Base-by-base conservation (phyloP, 92 coral and sea anemone species). In the Muricea muricata region DNA sequence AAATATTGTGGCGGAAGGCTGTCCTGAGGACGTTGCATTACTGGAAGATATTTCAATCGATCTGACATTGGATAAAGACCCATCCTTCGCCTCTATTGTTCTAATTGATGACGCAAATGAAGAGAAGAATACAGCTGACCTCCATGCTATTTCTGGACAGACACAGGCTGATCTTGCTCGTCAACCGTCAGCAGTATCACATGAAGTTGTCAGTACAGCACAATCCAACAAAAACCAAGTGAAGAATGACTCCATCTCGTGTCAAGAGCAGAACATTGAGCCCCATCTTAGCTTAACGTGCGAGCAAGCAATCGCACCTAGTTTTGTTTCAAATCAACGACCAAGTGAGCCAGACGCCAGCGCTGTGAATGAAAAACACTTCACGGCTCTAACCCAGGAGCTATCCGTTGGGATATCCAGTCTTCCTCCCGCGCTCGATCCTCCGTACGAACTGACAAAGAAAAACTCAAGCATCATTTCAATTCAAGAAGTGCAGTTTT, bases 31-130 rank as follows among this genome's bases (percentile, higher is more conserved):
- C 34, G 3, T 58, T 1, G 21, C 83, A 18, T 65, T 78, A 29
- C 65, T 78, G 34, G 70, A 78, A 55, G 71, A 78, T 78, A 78
- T 78, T 34, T 78, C 83, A 10, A 78, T 78, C 25, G 83, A 78
- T 25, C 26, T 78, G 34, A 78, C 47, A 1, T 78, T 78, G 28
- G 83, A 78, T 28, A 78, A 78, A 33, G 83, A 78, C 58, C 83
- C 83, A 17, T 78, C 83, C 0, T 61, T 78, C 18, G 71, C 83
- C 1, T 78, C 83, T 6, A 57, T 78, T 11, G 83, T 78, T 35
- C 15, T 78, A 18, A 30, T 76, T 18, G 71, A 57, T 35, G 83
- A 57, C 15, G 28, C n/a, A 18, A 54, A 78, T 71, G 34, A 35
- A 0, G 18, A 61, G 33, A 15, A 20, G 17, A 7, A 58, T 28